phyloP scores from a whole-genome alignment of 2,113 vertebrate genomes.

The Leuciscus idus region DNA sequence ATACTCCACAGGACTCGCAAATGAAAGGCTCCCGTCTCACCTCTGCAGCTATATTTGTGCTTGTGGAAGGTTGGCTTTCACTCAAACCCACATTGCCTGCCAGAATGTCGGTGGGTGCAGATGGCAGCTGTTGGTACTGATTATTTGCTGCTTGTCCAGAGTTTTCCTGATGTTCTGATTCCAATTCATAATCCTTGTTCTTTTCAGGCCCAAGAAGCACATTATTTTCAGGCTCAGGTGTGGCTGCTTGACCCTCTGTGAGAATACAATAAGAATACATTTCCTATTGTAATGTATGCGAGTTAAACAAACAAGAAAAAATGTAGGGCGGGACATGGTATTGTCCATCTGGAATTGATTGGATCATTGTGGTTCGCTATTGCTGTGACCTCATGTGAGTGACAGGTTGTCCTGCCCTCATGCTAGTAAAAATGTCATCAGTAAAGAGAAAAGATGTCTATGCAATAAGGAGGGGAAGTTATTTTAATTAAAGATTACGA shows the following conservation, averaged over 20 bases:
- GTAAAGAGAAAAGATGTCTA: too few species aligned
- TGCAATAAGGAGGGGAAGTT: too few species aligned
- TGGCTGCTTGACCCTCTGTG: constrained; percentile 2
- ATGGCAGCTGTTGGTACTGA: background rate
- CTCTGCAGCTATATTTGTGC: background rate
- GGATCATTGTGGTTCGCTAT: background rate
- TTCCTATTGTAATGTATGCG: too few species aligned
- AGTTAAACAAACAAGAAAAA: too few species aligned
- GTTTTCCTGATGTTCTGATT: background rate
- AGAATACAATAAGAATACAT: background rate
- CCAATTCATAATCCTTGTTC: background rate
- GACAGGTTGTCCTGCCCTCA: too few species aligned
- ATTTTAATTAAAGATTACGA: too few species aligned
- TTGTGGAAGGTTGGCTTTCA: constrained; percentile 25
- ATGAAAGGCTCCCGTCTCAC: background rate
- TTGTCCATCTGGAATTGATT: background rate
- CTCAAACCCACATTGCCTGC: background rate
- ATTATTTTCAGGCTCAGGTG: background rate
- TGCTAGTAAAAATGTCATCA: too few species aligned
- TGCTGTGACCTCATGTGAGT: too few species aligned
- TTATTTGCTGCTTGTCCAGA: background rate
- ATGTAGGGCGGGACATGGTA: too few species aligned
- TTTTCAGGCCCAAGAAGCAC: background rate
- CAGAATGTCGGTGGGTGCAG: background rate
- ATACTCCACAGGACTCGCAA: constrained; percentile 29